Evolutionary conservation across 2,113 vertebrate genomes (phyloP), one percentile per base, ranked within the genome.

Genomic region (Sminthopsis crassicaudata): DNA sequence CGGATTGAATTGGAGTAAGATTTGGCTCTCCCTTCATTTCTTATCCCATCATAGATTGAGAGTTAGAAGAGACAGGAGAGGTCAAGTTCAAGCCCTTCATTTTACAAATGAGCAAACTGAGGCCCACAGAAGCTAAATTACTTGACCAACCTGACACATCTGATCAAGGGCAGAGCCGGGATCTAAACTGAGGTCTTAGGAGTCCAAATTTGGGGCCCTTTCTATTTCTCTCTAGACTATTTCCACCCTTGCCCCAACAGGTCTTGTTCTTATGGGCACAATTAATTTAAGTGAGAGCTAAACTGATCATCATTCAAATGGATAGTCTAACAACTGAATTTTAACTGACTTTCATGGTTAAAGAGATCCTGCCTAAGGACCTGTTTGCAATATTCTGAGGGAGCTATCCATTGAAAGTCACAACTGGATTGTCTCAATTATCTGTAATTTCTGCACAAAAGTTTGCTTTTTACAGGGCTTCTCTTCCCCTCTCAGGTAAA

Each of bases 271-370:
- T 91, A 5, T 46, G 53, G 94, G 46, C 8, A 90, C 7, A 92
- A 7, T 23, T 94, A 94, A 36, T 91, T 96, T 48, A 93, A 92
- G 22, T 92, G 67, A 76, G 16, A 36, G 16, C 67, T 93, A 46
- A 60, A 42, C n/a, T 94, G 12, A 91, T 94, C 25, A 46, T 51
- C 8, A 92, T 22, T n/a, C 1, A 0, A 84, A 42, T n/a, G 67
- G 36, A 84, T 84, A n/a, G 26, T 90, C 36, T 36, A 91, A 91
- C 27, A 93, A n/a, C 60, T 16, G 50, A 84, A 60, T 12, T 76
- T 76, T 84, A 46, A 90, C 22, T 55, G 6, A 36, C 93, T 95
- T 55, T 57, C 27, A 25, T 42, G 19, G 27, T 16, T 8, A 46
- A 94, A 53, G 7, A 95, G 89, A 92, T 60, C 84, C 50, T 57